Conservation (phyloP, 1,140 invertebrate genomes). For the Meloidogyne chitwoodi region DNA sequence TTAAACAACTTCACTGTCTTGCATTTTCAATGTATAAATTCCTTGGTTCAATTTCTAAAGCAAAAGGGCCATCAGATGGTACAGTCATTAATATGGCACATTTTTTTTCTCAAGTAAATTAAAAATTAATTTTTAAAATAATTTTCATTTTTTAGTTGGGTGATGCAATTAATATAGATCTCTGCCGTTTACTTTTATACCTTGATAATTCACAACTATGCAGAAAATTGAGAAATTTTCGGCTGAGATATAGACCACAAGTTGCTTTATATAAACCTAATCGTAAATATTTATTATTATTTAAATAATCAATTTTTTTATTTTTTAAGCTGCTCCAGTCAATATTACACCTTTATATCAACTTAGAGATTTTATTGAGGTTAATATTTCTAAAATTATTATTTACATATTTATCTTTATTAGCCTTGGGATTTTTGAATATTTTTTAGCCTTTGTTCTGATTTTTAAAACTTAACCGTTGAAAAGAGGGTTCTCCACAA, state of each 20-base stretch:
- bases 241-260: constrained; percentile 12
- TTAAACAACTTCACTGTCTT: constrained; percentile 82
- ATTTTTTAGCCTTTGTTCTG: too few species aligned
- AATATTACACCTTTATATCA: constrained; percentile 23
- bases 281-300: neutral
- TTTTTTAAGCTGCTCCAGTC: neutral
- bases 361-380: constrained; percentile 29
- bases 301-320: neutral
- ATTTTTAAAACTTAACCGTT: too few species aligned
- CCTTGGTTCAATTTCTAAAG: constrained; percentile 22
- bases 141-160: constrained; percentile 29
- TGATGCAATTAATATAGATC: constrained; percentile 35
- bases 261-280: neutral
- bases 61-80: constrained; percentile 12
- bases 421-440: too few species aligned
- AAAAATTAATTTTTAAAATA: neutral
- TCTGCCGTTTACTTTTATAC: constrained; percentile 46
- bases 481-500: too few species aligned
- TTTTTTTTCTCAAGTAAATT: constrained; percentile 25
- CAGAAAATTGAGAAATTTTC: constrained; percentile 50
- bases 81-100: constrained; percentile 19
- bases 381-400: neutral
- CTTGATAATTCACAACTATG: constrained; percentile 46
- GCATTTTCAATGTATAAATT: constrained; percentile 71
- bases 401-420: too few species aligned